A percentile compares a stretch with the other conserved stretches of the same genome.
phyloP scores from a whole-genome alignment of 1,140 invertebrate species.

The Metopolophium dirhodum region DNA sequence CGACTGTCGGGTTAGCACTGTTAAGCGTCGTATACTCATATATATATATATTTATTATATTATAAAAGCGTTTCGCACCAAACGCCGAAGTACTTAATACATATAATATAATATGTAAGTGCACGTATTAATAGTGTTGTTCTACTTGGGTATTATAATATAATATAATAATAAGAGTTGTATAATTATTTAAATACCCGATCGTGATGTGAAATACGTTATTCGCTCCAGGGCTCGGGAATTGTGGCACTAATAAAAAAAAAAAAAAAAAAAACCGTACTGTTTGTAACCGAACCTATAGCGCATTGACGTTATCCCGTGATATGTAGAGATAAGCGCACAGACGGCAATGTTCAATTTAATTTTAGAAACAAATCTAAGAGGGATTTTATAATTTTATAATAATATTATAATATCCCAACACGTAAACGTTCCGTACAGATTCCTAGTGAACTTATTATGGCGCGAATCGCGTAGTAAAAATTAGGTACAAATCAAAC shows the following conservation, averaged over 20 bases:
- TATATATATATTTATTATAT: neutral
- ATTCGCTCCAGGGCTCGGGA: neutral
- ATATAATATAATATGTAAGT: neutral
- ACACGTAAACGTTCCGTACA: too few species aligned
- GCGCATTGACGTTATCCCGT: neutral
- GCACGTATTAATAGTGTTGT: slow-evolving; percentile 7
- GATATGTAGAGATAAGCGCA: neutral
- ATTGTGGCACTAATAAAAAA: neutral
- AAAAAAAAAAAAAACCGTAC: neutral
- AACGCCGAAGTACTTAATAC: neutral
- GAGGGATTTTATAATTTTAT: neutral
- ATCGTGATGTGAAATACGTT: neutral
- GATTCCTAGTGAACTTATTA: too few species aligned
- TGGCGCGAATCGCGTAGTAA: too few species aligned
- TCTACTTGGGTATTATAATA: neutral
- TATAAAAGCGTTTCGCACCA: slow-evolving; percentile 8
- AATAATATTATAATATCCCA: too few species aligned
- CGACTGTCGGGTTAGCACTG: neutral
- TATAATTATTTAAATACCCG: slow-evolving; percentile 5
- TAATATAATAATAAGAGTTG: neutral
- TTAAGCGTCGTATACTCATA: neutral
- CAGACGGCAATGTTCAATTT: neutral
- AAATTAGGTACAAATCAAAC: too few species aligned
- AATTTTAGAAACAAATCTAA: neutral
- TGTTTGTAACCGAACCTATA: neutral